These are phyloP conservation scores for Campodea augens DNA, from an alignment of 1,140 invertebrate species.

Conservation along the genomic window DNA sequence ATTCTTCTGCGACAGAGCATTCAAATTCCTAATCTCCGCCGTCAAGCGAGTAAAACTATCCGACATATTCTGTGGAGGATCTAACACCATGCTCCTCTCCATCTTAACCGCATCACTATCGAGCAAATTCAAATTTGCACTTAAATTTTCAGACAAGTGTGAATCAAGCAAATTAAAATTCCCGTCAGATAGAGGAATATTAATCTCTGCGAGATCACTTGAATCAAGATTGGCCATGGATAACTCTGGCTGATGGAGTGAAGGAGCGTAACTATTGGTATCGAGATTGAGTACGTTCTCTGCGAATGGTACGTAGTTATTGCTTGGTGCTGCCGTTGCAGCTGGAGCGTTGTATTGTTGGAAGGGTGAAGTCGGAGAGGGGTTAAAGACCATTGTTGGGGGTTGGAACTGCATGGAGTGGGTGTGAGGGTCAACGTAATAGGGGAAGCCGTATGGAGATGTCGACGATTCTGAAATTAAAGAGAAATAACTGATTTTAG, in stretches of 20 bases:
- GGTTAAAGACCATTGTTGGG: too few species aligned
- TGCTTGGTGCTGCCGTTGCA: too few species aligned
- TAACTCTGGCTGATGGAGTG: not conserved
- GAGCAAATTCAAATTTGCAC: not conserved
- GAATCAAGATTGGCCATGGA: not conserved
- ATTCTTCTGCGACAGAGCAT: too few species aligned
- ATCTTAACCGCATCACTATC: not conserved
- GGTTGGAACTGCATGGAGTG: too few species aligned
- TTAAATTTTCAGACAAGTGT: not conserved
- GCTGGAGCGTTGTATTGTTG: too few species aligned
- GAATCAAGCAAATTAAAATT: not conserved
- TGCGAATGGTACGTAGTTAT: too few species aligned
- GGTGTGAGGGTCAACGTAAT: too few species aligned
- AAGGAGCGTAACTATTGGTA: not conserved
- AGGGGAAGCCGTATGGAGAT: too few species aligned
- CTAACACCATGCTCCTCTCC: not conserved
- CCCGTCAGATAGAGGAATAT: not conserved
- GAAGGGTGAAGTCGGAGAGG: too few species aligned
- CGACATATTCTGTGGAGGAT: not conserved
- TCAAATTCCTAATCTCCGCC: too few species aligned
- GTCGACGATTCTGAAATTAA: too few species aligned
- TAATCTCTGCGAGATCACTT: not conserved
- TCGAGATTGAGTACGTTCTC: not conserved
- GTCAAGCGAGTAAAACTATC: not conserved
- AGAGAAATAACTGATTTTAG: too few species aligned